Evolutionary conservation across 2,888 invertebrate species (phyloP).

Genomic region (Oeneis ivallda): DNA sequence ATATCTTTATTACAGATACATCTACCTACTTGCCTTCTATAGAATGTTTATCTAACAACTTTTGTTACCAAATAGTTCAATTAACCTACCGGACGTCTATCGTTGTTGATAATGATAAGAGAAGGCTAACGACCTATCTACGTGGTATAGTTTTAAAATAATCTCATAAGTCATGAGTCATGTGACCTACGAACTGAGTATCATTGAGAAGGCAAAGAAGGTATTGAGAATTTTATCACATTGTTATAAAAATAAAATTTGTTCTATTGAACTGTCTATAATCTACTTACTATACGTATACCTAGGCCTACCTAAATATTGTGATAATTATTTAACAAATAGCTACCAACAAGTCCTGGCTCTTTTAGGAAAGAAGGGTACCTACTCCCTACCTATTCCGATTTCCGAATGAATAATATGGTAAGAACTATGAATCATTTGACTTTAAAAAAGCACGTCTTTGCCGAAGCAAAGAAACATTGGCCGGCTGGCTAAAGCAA

Average conservation of each 20-base stretch:
- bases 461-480: too few species aligned
- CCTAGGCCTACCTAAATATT: too few species aligned
- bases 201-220: constrained; percentile 19
- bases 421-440: too few species aligned
- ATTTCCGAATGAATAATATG: too few species aligned
- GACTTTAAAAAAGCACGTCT: too few species aligned
- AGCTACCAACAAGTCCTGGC: too few species aligned
- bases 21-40: not conserved
- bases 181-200: constrained; percentile 43
- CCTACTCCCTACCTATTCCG: too few species aligned
- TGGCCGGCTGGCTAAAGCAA: too few species aligned
- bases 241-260: not conserved
- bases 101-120: constrained; percentile 36
- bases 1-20: too few species aligned
- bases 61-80: not conserved
- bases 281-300: too few species aligned
- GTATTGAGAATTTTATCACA: not conserved
- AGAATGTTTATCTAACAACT: not conserved
- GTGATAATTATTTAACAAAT: too few species aligned
- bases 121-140: constrained; percentile 40
- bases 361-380: too few species aligned
- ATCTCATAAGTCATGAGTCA: constrained; percentile 34
- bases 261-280: not conserved
- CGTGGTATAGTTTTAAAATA: constrained; percentile 27
- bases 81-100: constrained; percentile 25